A percentile compares a stretch with the other conserved stretches of the same genome.
Conservation (phyloP, 1,140 invertebrate species). For the Papilio xuthus region DNA sequence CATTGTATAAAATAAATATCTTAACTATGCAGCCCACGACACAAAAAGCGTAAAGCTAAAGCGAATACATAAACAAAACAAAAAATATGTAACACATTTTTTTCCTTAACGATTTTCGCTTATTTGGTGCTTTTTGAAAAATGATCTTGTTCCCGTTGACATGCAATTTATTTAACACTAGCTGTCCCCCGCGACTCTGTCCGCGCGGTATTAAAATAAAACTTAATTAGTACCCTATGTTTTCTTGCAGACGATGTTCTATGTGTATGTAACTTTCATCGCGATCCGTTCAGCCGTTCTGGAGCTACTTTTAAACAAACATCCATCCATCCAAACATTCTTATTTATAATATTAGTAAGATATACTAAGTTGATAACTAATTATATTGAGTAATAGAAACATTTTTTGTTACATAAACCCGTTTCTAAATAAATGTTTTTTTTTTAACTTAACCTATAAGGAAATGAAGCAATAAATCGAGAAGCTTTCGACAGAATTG, state of each 20-base stretch:
- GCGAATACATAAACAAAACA: not conserved
- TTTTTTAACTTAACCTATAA: not conserved
- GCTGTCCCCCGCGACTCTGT: no score
- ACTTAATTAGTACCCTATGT: no score
- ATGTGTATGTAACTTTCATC: no score
- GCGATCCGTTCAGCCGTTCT: no score
- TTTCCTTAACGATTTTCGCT: not conserved
- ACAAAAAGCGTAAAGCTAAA: not conserved
- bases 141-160: constrained; percentile 12
- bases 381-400: not conserved
- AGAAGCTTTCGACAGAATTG: not conserved
- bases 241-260: no score
- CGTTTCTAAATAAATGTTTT: not conserved
- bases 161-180: constrained; percentile 19
- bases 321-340: no score
- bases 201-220: no score
- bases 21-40: not conserved
- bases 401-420: not conserved
- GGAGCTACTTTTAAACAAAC: no score
- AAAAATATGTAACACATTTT: not conserved
- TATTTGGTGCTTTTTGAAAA: constrained; percentile 7
- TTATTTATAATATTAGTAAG: no score
- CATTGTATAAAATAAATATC: not conserved
- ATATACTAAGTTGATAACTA: not conserved
- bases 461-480: constrained; percentile 2